Conservation (phyloP, 2,797 vertebrate species). For the Oreonectes daqikongensis region DNA sequence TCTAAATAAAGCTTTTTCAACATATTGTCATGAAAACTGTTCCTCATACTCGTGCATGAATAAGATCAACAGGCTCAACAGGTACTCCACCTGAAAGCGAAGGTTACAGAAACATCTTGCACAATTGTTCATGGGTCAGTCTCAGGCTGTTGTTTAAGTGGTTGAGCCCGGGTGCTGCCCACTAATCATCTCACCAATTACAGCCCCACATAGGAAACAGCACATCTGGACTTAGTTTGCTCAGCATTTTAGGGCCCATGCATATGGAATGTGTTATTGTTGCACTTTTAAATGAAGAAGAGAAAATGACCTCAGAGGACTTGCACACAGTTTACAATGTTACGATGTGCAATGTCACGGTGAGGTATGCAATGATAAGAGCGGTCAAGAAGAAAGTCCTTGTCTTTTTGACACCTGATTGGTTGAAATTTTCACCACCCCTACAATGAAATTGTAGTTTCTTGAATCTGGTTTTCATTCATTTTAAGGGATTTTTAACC, state of each 20-base stretch:
- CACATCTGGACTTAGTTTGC: slow-evolving; percentile 76
- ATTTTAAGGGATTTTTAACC: neutral
- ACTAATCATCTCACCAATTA: slow-evolving; percentile 42
- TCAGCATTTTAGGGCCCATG: slow-evolving; percentile 27
- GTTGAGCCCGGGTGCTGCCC: slow-evolving; percentile 61
- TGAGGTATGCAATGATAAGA: slow-evolving; percentile 13
- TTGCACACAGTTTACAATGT: neutral
- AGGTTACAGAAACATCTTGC: slow-evolving; percentile 4
- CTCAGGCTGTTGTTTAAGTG: slow-evolving; percentile 52
- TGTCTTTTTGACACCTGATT: slow-evolving; percentile 17
- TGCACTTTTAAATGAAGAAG: slow-evolving; percentile 21
- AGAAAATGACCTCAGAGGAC: slow-evolving; percentile 19
- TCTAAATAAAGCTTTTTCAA: too few relatives aligned
- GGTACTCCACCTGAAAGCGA: slow-evolving; percentile 39
- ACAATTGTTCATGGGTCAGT: neutral
- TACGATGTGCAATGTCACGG: slow-evolving; percentile 32
- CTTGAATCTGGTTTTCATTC: slow-evolving; percentile 1
- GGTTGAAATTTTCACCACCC: slow-evolving; percentile 39
- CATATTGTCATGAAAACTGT: too few relatives aligned
- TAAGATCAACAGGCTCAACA: slow-evolving; percentile 49
- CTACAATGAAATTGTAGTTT: neutral
- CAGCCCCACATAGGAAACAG: slow-evolving; percentile 9
- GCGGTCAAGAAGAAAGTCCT: neutral
- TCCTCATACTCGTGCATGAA: neutral
- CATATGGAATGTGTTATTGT: slow-evolving; percentile 52